Percentiles rank a stretch among this genome's conserved stretches.
phyloP scores from a whole-genome alignment of 35 echinoderm and acorn worm genomes.

The Heliocidaris tuberculata region DNA sequence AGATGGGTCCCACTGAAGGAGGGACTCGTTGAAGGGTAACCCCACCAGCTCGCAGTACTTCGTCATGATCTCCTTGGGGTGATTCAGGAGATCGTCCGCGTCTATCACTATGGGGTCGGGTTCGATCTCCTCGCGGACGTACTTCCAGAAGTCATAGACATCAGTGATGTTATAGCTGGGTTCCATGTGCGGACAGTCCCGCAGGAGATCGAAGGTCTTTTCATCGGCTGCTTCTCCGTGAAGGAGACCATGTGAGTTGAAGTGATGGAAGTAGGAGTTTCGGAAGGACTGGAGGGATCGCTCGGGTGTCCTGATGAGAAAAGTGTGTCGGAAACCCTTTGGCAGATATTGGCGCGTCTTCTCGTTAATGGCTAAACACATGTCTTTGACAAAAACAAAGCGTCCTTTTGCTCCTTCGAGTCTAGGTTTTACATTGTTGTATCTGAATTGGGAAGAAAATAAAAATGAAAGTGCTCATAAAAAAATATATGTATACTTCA shows the following conservation, averaged over 20 bases:
- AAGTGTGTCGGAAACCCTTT: conserved; percentile 17
- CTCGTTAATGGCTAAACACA: conserved; percentile 37
- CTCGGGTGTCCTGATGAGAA: conserved; percentile 25
- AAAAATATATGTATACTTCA: no score
- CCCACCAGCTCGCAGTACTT: conserved; percentile 68
- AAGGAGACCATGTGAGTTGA: not conserved
- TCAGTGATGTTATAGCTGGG: conserved; percentile 29
- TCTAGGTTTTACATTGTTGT: conserved; percentile 1
- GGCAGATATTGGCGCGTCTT: conserved; percentile 10
- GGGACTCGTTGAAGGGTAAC: conserved; percentile 58
- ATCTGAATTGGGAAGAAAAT: not conserved
- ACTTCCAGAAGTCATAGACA: conserved; percentile 59
- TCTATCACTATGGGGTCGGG: conserved; percentile 70
- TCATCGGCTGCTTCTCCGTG: conserved; percentile 14
- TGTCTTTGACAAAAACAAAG: conserved; percentile 42
- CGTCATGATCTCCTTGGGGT: conserved; percentile 61
- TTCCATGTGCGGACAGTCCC: not conserved
- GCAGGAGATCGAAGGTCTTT: conserved; percentile 16
- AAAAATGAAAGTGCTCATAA: no score
- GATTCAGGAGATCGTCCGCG: conserved; percentile 64
- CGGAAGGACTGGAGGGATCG: conserved; percentile 25
- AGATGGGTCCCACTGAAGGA: conserved; percentile 67
- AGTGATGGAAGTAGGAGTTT: conserved; percentile 15
- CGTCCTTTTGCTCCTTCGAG: not conserved
- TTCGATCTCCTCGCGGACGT: conserved; percentile 47